Percentiles rank a stretch among this genome's conserved stretches.
These are phyloP conservation scores for Myripristis jacobus DNA, from an alignment of 2,797 vertebrate species.

Conservation along the genomic window DNA sequence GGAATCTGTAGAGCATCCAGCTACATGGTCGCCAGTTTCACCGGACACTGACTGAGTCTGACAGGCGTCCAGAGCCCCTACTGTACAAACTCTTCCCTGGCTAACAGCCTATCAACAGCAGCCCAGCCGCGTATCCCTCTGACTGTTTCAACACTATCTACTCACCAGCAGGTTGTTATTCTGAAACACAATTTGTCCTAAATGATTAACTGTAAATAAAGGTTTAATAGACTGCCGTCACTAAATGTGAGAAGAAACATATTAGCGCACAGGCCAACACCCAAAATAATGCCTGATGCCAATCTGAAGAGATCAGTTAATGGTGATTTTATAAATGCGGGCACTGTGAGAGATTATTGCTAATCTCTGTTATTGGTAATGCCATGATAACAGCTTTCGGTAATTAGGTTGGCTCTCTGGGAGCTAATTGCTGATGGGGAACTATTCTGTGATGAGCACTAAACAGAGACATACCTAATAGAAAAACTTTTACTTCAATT, in stretches of 20 bases:
- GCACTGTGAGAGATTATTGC: slow-evolving; percentile 57
- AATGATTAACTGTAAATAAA: slow-evolving; percentile 54
- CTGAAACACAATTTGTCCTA: slow-evolving; percentile 44
- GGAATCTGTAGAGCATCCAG: slow-evolving; percentile 35
- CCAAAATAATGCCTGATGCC: slow-evolving; percentile 44
- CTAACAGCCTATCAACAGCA: slow-evolving; percentile 69
- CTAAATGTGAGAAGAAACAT: slow-evolving; percentile 36
- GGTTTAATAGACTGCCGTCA: slow-evolving; percentile 39
- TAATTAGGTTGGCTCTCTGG: slow-evolving; percentile 72
- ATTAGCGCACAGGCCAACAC: slow-evolving; percentile 32
- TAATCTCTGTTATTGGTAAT: slow-evolving; percentile 72
- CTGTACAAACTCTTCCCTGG: slow-evolving; percentile 58
- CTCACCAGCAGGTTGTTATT: slow-evolving; percentile 56
- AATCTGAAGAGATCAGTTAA: slow-evolving; percentile 46
- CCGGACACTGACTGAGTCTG: slow-evolving; percentile 36
- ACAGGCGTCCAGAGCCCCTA: slow-evolving; percentile 37
- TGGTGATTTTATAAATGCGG: slow-evolving; percentile 48
- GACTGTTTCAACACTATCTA: slow-evolving; percentile 72
- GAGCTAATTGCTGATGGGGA: slow-evolving; percentile 71
- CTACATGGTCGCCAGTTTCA: slow-evolving; percentile 40
- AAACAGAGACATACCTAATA: slow-evolving; percentile 44
- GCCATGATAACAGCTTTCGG: slow-evolving; percentile 63
- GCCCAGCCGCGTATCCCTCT: slow-evolving; percentile 59
- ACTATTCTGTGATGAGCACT: slow-evolving; percentile 53
- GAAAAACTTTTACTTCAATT: slow-evolving; percentile 47